These are phyloP conservation scores for Myiozetetes cayanensis DNA, from an alignment of 2,113 vertebrate genomes.

Conservation along the genomic window DNA sequence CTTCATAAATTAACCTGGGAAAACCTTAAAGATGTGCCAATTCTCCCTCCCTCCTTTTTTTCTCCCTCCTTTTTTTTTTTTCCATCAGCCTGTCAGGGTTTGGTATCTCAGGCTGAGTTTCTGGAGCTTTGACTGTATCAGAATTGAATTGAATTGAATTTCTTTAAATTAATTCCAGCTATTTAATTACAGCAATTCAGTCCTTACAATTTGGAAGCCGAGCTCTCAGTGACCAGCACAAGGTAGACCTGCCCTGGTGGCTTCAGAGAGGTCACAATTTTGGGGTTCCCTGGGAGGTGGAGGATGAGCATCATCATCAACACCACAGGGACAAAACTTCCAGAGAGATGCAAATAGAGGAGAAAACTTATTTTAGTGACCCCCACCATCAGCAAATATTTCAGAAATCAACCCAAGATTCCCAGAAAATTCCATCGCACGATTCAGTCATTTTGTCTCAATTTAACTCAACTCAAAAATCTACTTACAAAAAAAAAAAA, in stretches of 20 bases:
- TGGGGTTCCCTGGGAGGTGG: background rate
- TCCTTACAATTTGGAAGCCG: background rate
- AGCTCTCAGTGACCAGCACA: background rate
- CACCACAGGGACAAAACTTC: background rate
- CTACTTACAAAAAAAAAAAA: background rate
- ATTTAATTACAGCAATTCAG: background rate
- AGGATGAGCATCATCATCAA: background rate
- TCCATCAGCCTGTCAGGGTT: background rate
- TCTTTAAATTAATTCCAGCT: too few species aligned
- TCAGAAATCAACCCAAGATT: background rate
- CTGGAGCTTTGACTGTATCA: background rate
- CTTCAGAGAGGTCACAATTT: background rate
- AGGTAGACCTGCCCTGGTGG: background rate
- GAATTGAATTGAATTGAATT: too few species aligned
- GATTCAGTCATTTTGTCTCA: background rate
- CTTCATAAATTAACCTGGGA: background rate
- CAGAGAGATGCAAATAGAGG: background rate
- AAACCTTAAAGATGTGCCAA: background rate
- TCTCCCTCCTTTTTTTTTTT: background rate
- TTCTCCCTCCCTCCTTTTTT: too few species aligned
- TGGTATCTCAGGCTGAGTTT: background rate
- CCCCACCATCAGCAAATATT: background rate
- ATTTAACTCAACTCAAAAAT: background rate
- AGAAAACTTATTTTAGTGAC: background rate
- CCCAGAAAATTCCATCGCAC: background rate